These are phyloP conservation scores for Lasiommata megera DNA, from an alignment of 2,888 invertebrate species.

Conservation along the genomic window DNA sequence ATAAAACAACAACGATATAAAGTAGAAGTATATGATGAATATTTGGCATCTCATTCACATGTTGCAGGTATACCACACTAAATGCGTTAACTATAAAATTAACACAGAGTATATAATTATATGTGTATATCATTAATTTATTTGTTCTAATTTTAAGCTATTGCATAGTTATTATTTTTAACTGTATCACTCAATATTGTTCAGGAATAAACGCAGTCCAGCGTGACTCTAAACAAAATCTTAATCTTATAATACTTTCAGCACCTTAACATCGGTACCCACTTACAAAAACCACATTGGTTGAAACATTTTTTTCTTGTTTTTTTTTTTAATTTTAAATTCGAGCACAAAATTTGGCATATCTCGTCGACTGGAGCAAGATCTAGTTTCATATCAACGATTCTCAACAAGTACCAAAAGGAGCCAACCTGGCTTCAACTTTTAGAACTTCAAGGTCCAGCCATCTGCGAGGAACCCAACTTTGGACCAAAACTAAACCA, in stretches of 20 bases:
- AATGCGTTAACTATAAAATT: conserved; percentile 49
- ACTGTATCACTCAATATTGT: conserved; percentile 51
- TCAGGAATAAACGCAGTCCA: conserved; percentile 61
- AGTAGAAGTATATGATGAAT: conserved; percentile 47
- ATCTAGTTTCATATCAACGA: neutral
- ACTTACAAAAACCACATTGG: neutral
- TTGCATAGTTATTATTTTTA: conserved; percentile 33
- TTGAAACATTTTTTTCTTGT: too few species aligned
- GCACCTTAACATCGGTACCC: conserved; percentile 47
- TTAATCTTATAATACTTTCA: conserved; percentile 38
- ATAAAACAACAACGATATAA: conserved; percentile 37
- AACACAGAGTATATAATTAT: conserved; percentile 51
- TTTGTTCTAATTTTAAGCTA: conserved; percentile 15
- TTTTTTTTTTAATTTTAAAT: neutral
- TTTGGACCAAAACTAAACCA: too few species aligned
- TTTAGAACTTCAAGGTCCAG: too few species aligned
- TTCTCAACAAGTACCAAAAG: neutral
- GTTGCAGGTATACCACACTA: conserved; percentile 48
- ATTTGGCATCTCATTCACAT: conserved; percentile 77
- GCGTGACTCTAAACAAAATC: conserved; percentile 46
- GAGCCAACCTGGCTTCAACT: neutral
- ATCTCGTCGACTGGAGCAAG: neutral
- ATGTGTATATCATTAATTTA: conserved; percentile 35
- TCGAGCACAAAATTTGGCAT: neutral
- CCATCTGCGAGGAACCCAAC: too few species aligned